Conservation (phyloP, 2,797 vertebrate genomes). For the Euthynnus affinis region DNA sequence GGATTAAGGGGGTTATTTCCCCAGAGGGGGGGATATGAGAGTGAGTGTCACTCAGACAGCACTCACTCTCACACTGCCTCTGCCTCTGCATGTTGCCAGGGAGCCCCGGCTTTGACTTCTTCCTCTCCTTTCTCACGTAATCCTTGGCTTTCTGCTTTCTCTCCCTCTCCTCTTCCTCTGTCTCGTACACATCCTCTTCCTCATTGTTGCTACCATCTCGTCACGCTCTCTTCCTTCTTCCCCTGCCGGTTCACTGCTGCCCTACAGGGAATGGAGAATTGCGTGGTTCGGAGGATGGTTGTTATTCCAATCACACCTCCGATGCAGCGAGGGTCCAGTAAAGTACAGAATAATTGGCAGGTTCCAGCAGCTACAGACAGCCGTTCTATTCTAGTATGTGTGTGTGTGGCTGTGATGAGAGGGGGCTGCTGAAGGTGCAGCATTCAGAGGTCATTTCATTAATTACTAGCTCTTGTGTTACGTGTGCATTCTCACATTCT, state of each 20-base stretch:
- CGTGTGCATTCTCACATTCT: conserved; percentile 70
- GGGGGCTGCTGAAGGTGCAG: conserved; percentile 75
- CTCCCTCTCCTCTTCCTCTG: conserved; percentile 32
- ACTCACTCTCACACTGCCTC: conserved; percentile 76
- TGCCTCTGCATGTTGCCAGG: conserved; percentile 78
- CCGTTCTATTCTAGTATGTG: conserved; percentile 22
- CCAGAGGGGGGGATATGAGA: conserved; percentile 92
- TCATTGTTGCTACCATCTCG: conserved; percentile 54
- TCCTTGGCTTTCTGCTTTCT: conserved; percentile 47
- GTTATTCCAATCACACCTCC: conserved; percentile 89
- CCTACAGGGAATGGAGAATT: conserved; percentile 80
- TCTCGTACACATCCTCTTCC: conserved; percentile 52
- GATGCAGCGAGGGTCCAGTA: conserved; percentile 85
- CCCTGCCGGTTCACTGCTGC: conserved; percentile 76
- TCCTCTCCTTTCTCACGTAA: conserved; percentile 61
- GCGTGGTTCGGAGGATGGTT: conserved; percentile 83
- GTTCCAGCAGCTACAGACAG: conserved; percentile 81
- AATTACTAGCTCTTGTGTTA: conserved; percentile 83
- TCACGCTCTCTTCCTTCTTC: conserved; percentile 63
- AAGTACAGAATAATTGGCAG: conserved; percentile 88
- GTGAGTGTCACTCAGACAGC: conserved; percentile 86
- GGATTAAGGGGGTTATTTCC: conserved; percentile 98
- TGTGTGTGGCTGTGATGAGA: conserved; percentile 61
- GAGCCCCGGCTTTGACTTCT: conserved; percentile 77
- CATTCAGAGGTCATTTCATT: conserved; percentile 84